These are phyloP conservation scores for Hyposmocoma kahamanoa DNA, from an alignment of 1,140 invertebrate species.

Conservation along the genomic window DNA sequence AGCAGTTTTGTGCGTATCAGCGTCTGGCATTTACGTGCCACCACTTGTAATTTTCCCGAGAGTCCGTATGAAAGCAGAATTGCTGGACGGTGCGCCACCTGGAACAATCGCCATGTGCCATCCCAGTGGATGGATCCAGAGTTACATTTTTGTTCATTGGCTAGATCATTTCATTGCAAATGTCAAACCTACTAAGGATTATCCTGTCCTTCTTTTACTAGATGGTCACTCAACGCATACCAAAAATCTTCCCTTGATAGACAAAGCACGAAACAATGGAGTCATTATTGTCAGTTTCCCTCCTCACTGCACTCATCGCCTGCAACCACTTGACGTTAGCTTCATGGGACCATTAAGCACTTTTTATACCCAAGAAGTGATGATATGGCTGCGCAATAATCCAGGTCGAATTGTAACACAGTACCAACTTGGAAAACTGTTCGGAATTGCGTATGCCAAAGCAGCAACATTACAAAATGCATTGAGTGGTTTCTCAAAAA, in stretches of 20 bases:
- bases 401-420: constrained; percentile 19
- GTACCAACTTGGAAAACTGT: constrained; percentile 19
- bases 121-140: constrained; percentile 30
- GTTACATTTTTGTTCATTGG: constrained; percentile 27
- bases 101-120: constrained; percentile 22
- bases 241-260: constrained; percentile 37
- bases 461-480: constrained; percentile 5
- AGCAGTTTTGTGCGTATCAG: constrained; percentile 3
- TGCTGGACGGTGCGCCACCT: constrained; percentile 27
- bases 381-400: constrained; percentile 27
- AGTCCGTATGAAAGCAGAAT: constrained; percentile 13
- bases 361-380: constrained; percentile 29
- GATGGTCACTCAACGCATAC: constrained; percentile 10
- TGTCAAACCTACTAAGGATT: constrained; percentile 18
- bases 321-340: constrained; percentile 25
- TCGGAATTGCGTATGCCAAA: constrained; percentile 25
- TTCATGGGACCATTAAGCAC: constrained; percentile 39
- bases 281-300: constrained; percentile 25
- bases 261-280: constrained; percentile 31
- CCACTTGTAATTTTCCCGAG: neutral
- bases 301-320: neutral
- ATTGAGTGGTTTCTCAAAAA: neutral
- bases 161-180: constrained; percentile 22
- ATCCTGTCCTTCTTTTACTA: constrained; percentile 17
- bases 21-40: neutral